Evolutionary conservation across 2,888 invertebrate species (phyloP).

Genomic region (Tenthredo livida): DNA sequence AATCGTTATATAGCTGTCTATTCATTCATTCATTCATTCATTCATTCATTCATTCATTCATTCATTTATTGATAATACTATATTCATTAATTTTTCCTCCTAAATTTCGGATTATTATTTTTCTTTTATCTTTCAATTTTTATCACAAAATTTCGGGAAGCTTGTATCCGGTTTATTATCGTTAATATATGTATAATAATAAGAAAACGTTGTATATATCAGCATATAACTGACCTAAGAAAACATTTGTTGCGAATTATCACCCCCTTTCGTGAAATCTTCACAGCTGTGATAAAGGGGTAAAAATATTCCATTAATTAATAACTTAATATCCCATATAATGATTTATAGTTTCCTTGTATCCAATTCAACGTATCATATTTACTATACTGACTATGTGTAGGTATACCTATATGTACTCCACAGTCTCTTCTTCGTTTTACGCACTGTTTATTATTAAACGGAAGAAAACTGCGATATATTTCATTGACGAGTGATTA

Average conservation of each 20-base stretch:
- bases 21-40: not conserved
- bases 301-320: slow-evolving; percentile 67
- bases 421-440: not conserved
- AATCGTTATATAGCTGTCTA: not conserved
- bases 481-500: slow-evolving; percentile 24
- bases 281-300: not conserved
- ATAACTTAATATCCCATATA: not conserved
- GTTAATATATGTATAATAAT: not conserved
- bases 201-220: not conserved
- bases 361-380: slow-evolving; percentile 69
- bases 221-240: slow-evolving; percentile 8
- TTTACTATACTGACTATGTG: slow-evolving; percentile 59
- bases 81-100: not conserved
- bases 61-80: no score
- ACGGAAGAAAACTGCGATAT: slow-evolving; percentile 4
- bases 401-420: slow-evolving; percentile 54
- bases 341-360: slow-evolving; percentile 70
- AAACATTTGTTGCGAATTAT: not conserved
- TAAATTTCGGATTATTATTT: not conserved
- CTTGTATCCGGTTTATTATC: not conserved
- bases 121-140: not conserved
- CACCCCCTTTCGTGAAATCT: not conserved
- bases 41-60: not conserved
- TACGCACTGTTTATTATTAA: not conserved
- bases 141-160: not conserved